A percentile compares a stretch with the other conserved stretches of the same genome.
Conservation (phyloP, 2,113 vertebrate species). For the Corydoras maculifer region DNA sequence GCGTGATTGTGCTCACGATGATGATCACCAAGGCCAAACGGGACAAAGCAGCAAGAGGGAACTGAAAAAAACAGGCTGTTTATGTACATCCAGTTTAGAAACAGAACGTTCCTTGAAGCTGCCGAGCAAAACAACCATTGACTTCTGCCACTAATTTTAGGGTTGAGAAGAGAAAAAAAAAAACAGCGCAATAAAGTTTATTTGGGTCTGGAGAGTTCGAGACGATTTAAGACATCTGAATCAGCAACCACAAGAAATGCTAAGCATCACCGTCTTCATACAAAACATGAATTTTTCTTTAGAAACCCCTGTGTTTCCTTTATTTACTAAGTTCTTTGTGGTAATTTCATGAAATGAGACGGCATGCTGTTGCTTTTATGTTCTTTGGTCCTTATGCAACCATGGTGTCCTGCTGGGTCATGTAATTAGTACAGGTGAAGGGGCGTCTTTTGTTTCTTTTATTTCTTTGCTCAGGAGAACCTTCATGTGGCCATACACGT, state of each 20-base stretch:
- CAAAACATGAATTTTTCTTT: conserved; percentile 1
- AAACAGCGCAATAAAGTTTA: conserved; percentile 35
- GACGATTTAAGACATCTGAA: conserved; percentile 23
- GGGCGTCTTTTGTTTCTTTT: neutral
- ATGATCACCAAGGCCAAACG: conserved; percentile 8
- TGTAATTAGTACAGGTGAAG: neutral
- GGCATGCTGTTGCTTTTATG: neutral
- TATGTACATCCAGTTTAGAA: conserved; percentile 38
- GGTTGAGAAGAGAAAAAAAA: conserved; percentile 23
- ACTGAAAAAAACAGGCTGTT: conserved; percentile 26
- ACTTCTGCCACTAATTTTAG: conserved; percentile 33
- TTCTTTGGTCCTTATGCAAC: neutral
- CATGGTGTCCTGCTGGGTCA: neutral
- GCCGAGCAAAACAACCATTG: conserved; percentile 39
- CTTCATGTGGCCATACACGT: conserved; percentile 24
- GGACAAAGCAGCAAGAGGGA: conserved; percentile 1
- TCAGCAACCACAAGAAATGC: conserved; percentile 9
- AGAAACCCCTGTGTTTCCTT: no score
- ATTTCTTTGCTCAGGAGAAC: conserved; percentile 9
- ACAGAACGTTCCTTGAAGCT: conserved; percentile 41
- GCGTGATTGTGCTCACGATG: neutral
- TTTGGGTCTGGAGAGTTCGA: conserved; percentile 24
- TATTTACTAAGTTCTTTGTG: neutral
- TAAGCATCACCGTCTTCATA: conserved; percentile 3
- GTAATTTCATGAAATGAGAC: neutral